phyloP scores from a whole-genome alignment of 2,888 invertebrate genomes.

The Isotomurus palustris region DNA sequence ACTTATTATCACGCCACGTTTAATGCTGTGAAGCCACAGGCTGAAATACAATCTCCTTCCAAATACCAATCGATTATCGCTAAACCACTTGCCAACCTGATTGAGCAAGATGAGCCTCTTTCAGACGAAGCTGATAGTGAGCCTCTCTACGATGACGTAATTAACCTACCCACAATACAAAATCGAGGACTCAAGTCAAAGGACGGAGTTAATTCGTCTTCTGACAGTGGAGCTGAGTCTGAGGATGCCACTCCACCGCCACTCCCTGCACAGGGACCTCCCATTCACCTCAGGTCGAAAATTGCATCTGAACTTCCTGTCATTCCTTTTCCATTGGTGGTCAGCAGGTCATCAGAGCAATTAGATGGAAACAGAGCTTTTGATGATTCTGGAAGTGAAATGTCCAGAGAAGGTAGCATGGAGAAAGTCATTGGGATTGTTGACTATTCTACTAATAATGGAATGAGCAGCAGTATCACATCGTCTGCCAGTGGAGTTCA shows the following conservation, averaged over 20 bases:
- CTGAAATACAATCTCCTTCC: not conserved
- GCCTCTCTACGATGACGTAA: constrained; percentile 45
- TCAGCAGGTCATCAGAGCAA: no score
- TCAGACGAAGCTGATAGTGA: constrained; percentile 25
- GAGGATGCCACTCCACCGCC: constrained; percentile 43
- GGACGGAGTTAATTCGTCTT: constrained; percentile 12
- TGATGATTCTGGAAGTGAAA: not conserved
- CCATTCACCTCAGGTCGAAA: constrained; percentile 36
- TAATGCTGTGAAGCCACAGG: not conserved
- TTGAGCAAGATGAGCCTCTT: constrained; percentile 18
- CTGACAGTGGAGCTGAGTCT: constrained; percentile 39
- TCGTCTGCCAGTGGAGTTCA: not conserved
- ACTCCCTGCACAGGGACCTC: constrained; percentile 42
- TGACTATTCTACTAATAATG: not conserved
- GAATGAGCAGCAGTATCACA: not conserved
- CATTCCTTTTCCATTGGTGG: constrained; percentile 33
- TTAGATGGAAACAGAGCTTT: not conserved
- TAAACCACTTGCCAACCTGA: constrained; percentile 1
- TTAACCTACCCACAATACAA: constrained; percentile 25
- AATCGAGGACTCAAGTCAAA: not conserved
- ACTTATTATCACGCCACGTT: not conserved
- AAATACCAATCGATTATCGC: constrained; percentile 5
- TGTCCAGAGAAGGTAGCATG: not conserved
- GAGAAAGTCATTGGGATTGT: not conserved
- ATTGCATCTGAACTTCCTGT: constrained; percentile 37